A percentile compares a stretch with the other conserved stretches of the same genome.
Conservation (phyloP, 2,888 invertebrate genomes). For the Amphipyra berbera region DNA sequence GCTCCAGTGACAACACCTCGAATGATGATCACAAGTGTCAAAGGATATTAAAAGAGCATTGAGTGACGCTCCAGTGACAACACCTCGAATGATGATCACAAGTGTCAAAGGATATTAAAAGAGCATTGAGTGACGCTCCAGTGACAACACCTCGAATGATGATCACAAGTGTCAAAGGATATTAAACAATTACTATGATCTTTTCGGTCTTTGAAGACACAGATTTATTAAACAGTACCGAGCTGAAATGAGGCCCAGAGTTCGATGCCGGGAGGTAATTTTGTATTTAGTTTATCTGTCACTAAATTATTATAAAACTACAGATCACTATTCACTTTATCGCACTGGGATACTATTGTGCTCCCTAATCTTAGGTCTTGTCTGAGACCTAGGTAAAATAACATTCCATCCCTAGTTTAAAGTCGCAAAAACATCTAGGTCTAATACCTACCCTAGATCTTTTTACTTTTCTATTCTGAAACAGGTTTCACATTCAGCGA, state of each 20-base stretch:
- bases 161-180: background rate
- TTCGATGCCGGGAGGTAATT: no score
- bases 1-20: background rate
- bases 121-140: constrained; percentile 7
- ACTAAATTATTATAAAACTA: no score
- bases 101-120: background rate
- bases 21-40: background rate
- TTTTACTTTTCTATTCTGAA: constrained; percentile 27
- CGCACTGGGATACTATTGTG: no score
- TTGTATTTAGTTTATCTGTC: no score
- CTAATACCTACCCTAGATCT: constrained; percentile 1
- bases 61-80: background rate
- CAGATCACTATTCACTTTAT: no score
- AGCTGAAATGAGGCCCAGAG: no score
- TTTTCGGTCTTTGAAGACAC: no score
- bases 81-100: background rate
- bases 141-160: background rate
- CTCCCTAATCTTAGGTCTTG: no score
- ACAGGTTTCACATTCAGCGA: constrained; percentile 32
- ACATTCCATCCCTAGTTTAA: constrained; percentile 24
- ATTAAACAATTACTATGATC: background rate
- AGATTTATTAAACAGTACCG: no score
- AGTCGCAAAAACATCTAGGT: constrained; percentile 21
- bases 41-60: constrained; percentile 8
- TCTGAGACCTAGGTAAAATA: background rate